Evolutionary conservation across 1,140 invertebrate species (phyloP).

Genomic region (Cardiocondyla obscurior): DNA sequence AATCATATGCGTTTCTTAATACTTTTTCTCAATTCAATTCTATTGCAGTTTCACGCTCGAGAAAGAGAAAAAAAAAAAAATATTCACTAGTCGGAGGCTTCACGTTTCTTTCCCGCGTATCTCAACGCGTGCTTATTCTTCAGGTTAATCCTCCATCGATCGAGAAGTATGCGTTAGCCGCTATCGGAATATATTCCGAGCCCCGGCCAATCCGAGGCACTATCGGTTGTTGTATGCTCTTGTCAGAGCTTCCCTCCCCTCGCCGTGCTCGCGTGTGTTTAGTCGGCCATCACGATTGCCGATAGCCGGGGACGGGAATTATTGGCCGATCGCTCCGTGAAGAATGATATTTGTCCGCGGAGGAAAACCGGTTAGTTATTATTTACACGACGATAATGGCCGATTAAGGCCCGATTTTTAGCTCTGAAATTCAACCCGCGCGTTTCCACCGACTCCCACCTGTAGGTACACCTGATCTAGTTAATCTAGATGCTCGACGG

Average conservation of each 20-base stretch:
- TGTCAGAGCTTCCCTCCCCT: slow-evolving; percentile 10
- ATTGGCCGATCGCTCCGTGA: background rate
- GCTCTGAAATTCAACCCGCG: background rate
- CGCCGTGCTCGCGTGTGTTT: slow-evolving; percentile 24
- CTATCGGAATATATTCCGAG: slow-evolving; percentile 24
- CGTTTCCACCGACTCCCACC: background rate
- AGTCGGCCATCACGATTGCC: slow-evolving; percentile 31
- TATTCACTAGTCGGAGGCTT: background rate
- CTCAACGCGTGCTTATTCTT: background rate
- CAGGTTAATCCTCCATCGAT: slow-evolving; percentile 24
- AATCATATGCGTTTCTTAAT: no score
- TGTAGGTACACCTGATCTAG: slow-evolving; percentile 60
- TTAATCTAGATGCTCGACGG: background rate
- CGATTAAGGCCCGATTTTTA: background rate
- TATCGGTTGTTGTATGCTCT: slow-evolving; percentile 34
- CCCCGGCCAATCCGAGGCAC: slow-evolving; percentile 31
- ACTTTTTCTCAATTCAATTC: no score
- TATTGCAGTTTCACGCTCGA: background rate
- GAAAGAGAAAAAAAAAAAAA: no score
- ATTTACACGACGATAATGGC: background rate
- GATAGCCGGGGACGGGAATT: slow-evolving; percentile 17
- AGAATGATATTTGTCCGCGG: background rate
- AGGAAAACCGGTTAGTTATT: background rate
- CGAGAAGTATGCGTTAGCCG: background rate
- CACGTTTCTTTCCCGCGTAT: background rate